A percentile compares a stretch with the other conserved stretches of the same genome.
These are phyloP conservation scores for Daktulosphaira vitifoliae DNA, from an alignment of 1,140 invertebrate species.

Conservation along the genomic window DNA sequence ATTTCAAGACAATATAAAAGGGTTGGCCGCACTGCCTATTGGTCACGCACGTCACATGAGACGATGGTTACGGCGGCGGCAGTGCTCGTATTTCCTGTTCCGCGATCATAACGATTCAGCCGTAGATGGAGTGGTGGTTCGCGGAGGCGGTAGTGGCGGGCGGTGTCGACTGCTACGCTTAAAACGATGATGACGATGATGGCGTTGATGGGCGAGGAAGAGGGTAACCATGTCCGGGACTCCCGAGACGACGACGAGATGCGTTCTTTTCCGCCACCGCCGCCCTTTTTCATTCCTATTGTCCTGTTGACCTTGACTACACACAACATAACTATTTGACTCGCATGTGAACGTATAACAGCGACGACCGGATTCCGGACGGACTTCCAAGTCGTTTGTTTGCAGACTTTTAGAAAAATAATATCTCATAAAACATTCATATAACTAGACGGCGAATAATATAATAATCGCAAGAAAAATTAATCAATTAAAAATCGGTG, in stretches of 20 bases:
- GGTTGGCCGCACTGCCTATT: slow-evolving; percentile 30
- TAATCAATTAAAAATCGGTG: too few relatives aligned
- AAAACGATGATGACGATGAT: too few relatives aligned
- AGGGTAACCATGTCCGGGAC: neutral
- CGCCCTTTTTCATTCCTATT: slow-evolving; percentile 19
- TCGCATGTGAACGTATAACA: too few relatives aligned
- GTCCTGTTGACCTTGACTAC: slow-evolving; percentile 32
- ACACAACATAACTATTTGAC: neutral
- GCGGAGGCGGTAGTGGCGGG: too few relatives aligned
- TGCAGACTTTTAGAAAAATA: too few relatives aligned
- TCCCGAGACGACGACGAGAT: slow-evolving; percentile 20
- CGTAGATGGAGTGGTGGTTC: neutral
- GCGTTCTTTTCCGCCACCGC: slow-evolving; percentile 31
- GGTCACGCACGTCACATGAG: slow-evolving; percentile 31
- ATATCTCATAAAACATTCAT: too few relatives aligned
- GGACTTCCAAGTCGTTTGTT: neutral
- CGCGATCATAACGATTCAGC: slow-evolving; percentile 26
- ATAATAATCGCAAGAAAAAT: too few relatives aligned
- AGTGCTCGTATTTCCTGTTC: slow-evolving; percentile 30
- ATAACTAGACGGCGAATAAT: too few relatives aligned
- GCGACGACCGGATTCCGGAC: slow-evolving; percentile 25
- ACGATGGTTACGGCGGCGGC: neutral
- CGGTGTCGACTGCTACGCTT: too few relatives aligned
- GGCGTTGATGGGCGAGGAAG: too few relatives aligned
- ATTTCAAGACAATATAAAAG: slow-evolving; percentile 2